Conservation (phyloP, 1,140 invertebrate species). For the Cotesia chilonis region DNA sequence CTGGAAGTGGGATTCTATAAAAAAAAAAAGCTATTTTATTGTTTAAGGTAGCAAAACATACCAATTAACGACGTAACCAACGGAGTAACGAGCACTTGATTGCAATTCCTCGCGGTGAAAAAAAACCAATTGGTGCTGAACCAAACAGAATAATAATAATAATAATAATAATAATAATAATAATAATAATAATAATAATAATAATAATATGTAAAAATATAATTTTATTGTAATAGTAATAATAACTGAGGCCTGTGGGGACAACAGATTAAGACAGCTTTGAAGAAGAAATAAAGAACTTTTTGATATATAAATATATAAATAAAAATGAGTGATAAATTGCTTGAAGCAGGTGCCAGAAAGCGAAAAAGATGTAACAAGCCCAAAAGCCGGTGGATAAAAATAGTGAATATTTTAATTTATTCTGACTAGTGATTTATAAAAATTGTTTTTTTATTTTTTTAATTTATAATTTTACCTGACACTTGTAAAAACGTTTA, state of each 20-base stretch:
- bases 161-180: constrained; percentile 43
- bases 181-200: constrained; percentile 42
- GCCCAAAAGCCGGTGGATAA: background rate
- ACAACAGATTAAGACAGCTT: too few relatives aligned
- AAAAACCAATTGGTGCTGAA: constrained; percentile 62
- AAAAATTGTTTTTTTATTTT: background rate
- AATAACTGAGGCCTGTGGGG: background rate
- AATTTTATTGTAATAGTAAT: background rate
- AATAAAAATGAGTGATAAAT: constrained; percentile 10
- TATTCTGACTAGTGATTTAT: too few relatives aligned
- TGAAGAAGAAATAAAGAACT: background rate
- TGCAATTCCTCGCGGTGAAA: constrained; percentile 57
- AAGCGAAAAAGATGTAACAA: background rate
- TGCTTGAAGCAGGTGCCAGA: too few relatives aligned
- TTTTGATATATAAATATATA: background rate
- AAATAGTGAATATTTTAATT: constrained; percentile 3
- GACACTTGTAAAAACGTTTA: constrained; percentile 58
- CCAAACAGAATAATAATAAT: constrained; percentile 51
- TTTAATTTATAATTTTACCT: constrained; percentile 48
- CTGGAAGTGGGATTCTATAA: background rate
- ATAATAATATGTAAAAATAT: constrained; percentile 35
- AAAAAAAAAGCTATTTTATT: background rate
- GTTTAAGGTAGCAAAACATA: constrained; percentile 50
- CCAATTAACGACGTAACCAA: constrained; percentile 56
- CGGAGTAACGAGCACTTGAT: constrained; percentile 51